A percentile compares a stretch with the other conserved stretches of the same genome.
Evolutionary conservation across 53 echinoderm and acorn worm species (phyloP).

Genomic region (Actinopyga echinites): DNA sequence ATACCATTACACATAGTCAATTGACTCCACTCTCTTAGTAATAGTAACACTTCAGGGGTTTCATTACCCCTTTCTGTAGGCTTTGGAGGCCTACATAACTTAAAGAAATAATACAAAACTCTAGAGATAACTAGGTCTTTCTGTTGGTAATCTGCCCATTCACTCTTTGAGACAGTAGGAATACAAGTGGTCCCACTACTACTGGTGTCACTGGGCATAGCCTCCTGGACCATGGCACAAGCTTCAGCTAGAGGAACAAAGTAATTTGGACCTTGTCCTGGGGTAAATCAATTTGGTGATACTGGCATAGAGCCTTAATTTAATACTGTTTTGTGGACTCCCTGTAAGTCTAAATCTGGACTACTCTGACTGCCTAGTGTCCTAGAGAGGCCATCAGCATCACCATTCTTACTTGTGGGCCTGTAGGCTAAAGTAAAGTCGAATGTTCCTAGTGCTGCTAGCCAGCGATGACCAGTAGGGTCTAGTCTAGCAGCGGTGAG

Average conservation of each 20-base stretch:
- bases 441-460: conserved; percentile 38
- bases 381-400: conserved; percentile 58
- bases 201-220: not conserved
- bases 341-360: too few species aligned
- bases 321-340: too few species aligned
- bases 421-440: conserved; percentile 38
- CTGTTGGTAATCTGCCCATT: not conserved
- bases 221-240: not conserved
- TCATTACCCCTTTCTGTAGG: not conserved
- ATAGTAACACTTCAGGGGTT: not conserved
- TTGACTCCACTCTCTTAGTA: conserved; percentile 43
- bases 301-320: conserved; percentile 2
- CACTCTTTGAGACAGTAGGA: too few species aligned
- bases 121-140: conserved; percentile 31
- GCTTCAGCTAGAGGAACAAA: conserved; percentile 5
- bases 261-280: not conserved
- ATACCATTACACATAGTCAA: conserved; percentile 9
- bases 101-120: not conserved
- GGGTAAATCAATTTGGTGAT: not conserved
- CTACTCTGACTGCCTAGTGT: not conserved
- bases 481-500: conserved; percentile 12
- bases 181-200: not conserved
- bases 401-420: too few species aligned
- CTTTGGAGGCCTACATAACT: not conserved
- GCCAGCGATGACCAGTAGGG: conserved; percentile 61